Evolutionary conservation across 1,140 invertebrate species (phyloP).

Genomic region (Dolichoris vasculosae): DNA sequence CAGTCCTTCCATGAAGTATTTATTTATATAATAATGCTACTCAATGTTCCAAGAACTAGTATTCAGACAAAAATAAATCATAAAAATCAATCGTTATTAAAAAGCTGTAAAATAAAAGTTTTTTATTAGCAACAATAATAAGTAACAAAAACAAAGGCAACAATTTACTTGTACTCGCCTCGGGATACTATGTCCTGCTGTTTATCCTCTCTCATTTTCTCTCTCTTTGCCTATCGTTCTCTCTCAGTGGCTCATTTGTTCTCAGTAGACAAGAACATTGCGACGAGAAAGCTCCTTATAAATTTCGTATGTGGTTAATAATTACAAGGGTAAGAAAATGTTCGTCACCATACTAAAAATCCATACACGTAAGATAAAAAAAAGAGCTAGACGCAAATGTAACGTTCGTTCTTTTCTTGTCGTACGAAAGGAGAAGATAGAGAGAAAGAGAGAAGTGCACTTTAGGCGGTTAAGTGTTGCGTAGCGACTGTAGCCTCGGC

Average conservation of each 20-base stretch:
- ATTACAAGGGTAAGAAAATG: conserved; percentile 16
- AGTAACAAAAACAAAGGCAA: conserved; percentile 20
- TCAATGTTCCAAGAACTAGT: not conserved
- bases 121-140: conserved; percentile 11
- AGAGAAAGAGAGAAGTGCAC: conserved; percentile 8
- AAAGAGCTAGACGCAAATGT: not conserved
- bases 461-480: not conserved
- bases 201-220: not conserved
- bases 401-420: not conserved
- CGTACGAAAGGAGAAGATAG: not conserved
- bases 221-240: not conserved
- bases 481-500: not conserved
- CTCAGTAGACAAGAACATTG: conserved; percentile 15
- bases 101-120: conserved; percentile 22
- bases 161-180: conserved; percentile 8
- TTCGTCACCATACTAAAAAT: not conserved
- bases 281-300: conserved; percentile 9
- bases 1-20: not conserved
- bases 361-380: not conserved
- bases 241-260: not conserved
- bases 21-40: conserved; percentile 5
- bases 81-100: conserved; percentile 27
- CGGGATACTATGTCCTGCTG: not conserved
- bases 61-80: not conserved
- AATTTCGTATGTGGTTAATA: conserved; percentile 40